phyloP scores from a whole-genome alignment of 2,888 invertebrate species.

The Thereva unica region DNA sequence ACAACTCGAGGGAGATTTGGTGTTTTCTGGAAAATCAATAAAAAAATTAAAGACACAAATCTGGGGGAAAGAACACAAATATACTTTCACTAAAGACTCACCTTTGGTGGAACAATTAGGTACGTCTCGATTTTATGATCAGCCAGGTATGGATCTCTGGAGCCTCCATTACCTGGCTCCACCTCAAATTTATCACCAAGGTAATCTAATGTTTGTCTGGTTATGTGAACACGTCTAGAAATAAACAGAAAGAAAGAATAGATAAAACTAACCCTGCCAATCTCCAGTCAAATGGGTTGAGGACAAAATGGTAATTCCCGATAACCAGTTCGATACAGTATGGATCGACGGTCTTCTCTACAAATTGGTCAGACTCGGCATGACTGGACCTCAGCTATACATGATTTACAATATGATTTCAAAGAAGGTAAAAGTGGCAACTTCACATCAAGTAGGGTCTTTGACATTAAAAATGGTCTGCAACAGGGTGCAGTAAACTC shows the following conservation, averaged over 20 bases:
- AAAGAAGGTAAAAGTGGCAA: too few relatives aligned
- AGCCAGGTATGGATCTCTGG: constrained; percentile 81
- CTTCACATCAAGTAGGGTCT: too few relatives aligned
- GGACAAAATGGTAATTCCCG: too few relatives aligned
- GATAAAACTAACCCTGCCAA: not conserved
- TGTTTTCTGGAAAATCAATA: constrained; percentile 36
- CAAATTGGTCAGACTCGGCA: too few relatives aligned
- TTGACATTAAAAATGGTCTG: too few relatives aligned
- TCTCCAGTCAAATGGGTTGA: too few relatives aligned
- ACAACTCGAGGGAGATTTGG: constrained; percentile 42
- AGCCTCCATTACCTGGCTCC: constrained; percentile 80
- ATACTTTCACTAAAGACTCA: constrained; percentile 54
- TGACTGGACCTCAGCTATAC: too few relatives aligned
- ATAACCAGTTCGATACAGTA: too few relatives aligned
- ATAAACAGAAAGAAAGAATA: constrained; percentile 38
- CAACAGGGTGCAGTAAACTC: too few relatives aligned
- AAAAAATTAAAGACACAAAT: not conserved
- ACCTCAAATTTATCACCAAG: constrained; percentile 81
- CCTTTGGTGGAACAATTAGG: constrained; percentile 82
- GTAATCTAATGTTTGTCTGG: constrained; percentile 80
- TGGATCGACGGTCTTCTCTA: too few relatives aligned
- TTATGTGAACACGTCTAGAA: constrained; percentile 83
- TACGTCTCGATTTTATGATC: constrained; percentile 89
- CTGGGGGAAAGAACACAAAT: not conserved
- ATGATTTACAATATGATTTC: too few relatives aligned